Conservation (phyloP, 2,888 invertebrate genomes). For the Thyatira batis region DNA sequence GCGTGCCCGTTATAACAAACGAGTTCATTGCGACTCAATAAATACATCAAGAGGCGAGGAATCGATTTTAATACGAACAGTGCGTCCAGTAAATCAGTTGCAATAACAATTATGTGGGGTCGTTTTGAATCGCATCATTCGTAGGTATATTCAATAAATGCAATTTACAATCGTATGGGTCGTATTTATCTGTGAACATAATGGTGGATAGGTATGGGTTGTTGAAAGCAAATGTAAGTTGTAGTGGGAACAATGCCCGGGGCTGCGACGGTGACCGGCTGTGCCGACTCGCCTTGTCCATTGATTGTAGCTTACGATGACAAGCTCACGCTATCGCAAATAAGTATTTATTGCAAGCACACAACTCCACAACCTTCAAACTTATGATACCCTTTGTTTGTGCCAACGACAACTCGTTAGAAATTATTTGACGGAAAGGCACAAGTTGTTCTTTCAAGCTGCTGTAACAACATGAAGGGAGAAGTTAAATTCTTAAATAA, state of each 20-base stretch:
- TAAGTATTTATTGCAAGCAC: slow-evolving; percentile 76
- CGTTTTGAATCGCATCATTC: slow-evolving; percentile 30
- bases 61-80: slow-evolving; percentile 1
- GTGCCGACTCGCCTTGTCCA: slow-evolving; percentile 52
- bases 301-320: slow-evolving; percentile 80
- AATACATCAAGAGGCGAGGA: slow-evolving; percentile 30
- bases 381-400: slow-evolving; percentile 36
- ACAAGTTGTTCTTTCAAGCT: background rate
- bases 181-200: slow-evolving; percentile 47
- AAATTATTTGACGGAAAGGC: background rate
- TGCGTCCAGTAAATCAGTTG: slow-evolving; percentile 1
- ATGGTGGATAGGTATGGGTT: slow-evolving; percentile 22
- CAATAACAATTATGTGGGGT: slow-evolving; percentile 6
- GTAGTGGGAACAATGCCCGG: slow-evolving; percentile 69
- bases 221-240: slow-evolving; percentile 26
- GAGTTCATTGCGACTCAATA: slow-evolving; percentile 41
- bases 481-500: too few relatives aligned
- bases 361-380: slow-evolving; percentile 48
- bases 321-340: slow-evolving; percentile 72
- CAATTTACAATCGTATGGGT: slow-evolving; percentile 59
- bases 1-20: slow-evolving; percentile 46
- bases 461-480: too few relatives aligned
- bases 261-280: slow-evolving; percentile 56
- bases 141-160: slow-evolving; percentile 50
- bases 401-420: slow-evolving; percentile 9